Percentiles rank a stretch among this genome's conserved stretches.
These are phyloP conservation scores for Melangyna quadrimaculata DNA, from an alignment of 2,888 invertebrate species.

Conservation along the genomic window DNA sequence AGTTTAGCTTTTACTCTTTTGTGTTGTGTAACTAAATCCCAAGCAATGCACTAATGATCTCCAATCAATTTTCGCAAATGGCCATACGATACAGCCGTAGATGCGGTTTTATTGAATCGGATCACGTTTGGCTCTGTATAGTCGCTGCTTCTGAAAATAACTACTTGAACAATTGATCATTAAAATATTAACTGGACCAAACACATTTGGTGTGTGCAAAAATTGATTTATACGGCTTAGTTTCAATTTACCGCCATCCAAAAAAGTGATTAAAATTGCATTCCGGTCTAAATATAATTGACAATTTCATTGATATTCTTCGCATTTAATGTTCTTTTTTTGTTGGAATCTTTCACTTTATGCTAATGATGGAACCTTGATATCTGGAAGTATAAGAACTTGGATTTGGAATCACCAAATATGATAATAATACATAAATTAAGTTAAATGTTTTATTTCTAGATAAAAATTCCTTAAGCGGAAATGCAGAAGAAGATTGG, in stretches of 20 bases:
- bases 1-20: conserved; percentile 7
- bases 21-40: conserved; percentile 14
- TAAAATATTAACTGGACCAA: conserved; percentile 44
- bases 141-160: conserved; percentile 8
- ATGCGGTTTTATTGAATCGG: background rate
- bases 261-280: conserved; percentile 25
- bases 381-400: background rate
- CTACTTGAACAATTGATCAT: conserved; percentile 37
- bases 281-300: background rate
- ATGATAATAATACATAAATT: background rate
- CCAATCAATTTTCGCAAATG: conserved; percentile 50
- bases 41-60: conserved; percentile 37
- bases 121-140: conserved; percentile 2
- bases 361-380: conserved; percentile 22
- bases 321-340: conserved; percentile 28
- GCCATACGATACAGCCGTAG: background rate
- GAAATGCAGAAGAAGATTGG: background rate
- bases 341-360: conserved; percentile 28
- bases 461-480: conserved; percentile 3
- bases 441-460: background rate
- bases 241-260: background rate
- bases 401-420: background rate
- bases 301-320: conserved; percentile 40
- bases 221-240: conserved; percentile 3
- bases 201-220: conserved; percentile 19